Base-by-base conservation (phyloP, 2,888 invertebrate species). In the Caradrina clavipalpis region DNA sequence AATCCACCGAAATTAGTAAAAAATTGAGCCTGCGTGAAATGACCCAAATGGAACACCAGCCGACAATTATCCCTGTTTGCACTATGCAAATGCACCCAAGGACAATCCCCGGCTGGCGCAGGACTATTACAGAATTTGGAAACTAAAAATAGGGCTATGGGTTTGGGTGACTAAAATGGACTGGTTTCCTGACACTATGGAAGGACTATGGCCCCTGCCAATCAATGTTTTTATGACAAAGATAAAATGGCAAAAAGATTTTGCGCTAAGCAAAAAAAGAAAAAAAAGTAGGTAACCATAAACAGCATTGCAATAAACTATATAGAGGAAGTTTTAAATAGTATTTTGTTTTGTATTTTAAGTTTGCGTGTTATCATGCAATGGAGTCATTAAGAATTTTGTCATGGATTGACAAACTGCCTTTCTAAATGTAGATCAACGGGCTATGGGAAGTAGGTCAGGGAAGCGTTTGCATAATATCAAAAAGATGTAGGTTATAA, bases 321-420 rank as follows among this genome's bases (percentile, higher is more conserved):
- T 26, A 39, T 21, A 26, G 8, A n/a, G 6, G 15, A 60, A 47
- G 11, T 59, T 69, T 49, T 26, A 6, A n/a, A 55, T 50, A 22
- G 55, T 65, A 49, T 55, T 47, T 61, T 11, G 35, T 58, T 66
- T 66, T 70, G 39, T 45, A 8, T 5, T 35, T 35, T 54, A 55
- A 42, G 31, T 22, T 77, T 26, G 65, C 78, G 65, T 78, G 77
- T 3, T 0, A 22, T 50, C 77, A 81, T 78, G 77, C 77, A 35
- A 81, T 2, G 11, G 13, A 0, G n/a, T 42, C 63, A 19, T 78
- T 81, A 74, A 11, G 10, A 49, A 39, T 8, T 59, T 71, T 66
- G 55, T 70, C 73, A 63, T 53, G 49, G 3, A 39, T 39, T 10
- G 45, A 45, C 4, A 45, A 31, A 47, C n/a, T 31, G 58, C 53